phyloP scores from a whole-genome alignment of 1,140 invertebrate species.

The Goniozus legneri region DNA sequence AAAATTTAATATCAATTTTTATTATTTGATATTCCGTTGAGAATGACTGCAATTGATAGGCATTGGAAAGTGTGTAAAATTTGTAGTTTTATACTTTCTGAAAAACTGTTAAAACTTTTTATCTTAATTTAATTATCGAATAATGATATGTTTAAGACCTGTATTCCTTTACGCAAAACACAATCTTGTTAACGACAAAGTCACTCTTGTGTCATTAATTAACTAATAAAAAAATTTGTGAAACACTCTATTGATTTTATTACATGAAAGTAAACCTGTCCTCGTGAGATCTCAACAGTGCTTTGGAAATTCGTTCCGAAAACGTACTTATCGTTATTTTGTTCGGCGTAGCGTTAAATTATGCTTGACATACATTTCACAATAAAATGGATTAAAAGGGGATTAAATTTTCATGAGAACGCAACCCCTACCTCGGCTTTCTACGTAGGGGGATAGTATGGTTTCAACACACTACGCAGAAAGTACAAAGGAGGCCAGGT shows the following conservation, averaged over 20 bases:
- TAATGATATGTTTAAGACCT: no score
- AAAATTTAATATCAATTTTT: no score
- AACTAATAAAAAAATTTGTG: slow-evolving; percentile 54
- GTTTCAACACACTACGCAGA: slow-evolving; percentile 2
- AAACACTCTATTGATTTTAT: slow-evolving; percentile 16
- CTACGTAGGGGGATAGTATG: slow-evolving; percentile 9
- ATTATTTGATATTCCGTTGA: no score
- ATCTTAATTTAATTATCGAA: no score
- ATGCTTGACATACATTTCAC: slow-evolving; percentile 8
- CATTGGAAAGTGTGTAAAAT: no score
- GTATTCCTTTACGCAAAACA: no score
- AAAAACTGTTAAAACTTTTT: no score
- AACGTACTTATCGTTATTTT: slow-evolving; percentile 4
- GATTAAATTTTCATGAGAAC: slow-evolving; percentile 15
- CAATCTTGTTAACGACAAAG: no score
- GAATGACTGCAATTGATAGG: no score
- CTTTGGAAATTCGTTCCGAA: background rate
- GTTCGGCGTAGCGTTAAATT: slow-evolving; percentile 3
- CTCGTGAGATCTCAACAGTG: background rate
- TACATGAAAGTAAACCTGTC: background rate
- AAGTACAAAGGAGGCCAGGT: slow-evolving; percentile 1
- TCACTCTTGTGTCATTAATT: no score
- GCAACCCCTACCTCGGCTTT: slow-evolving; percentile 1
- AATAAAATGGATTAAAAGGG: slow-evolving; percentile 20
- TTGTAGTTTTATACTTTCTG: no score